Evolutionary conservation across 2,888 invertebrate species (phyloP).

Genomic region (Mantis religiosa): DNA sequence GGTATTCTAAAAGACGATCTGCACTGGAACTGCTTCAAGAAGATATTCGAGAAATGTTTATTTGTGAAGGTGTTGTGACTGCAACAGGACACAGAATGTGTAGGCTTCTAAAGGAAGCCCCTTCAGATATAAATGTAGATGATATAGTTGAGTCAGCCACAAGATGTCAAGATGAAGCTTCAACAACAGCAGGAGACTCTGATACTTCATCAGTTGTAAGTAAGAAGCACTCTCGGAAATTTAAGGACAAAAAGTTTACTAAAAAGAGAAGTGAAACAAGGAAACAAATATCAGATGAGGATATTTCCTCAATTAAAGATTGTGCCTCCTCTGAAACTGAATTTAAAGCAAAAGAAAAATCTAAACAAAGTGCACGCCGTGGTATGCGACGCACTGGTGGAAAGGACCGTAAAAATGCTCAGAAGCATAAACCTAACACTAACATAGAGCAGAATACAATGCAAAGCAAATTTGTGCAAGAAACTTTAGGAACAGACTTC

Average conservation of each 20-base stretch:
- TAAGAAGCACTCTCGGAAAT: neutral
- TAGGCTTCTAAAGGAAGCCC: constrained; percentile 53
- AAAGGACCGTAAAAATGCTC: neutral
- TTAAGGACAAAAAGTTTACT: neutral
- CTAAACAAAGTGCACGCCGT: neutral
- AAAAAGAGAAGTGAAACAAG: neutral
- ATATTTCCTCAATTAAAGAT: neutral
- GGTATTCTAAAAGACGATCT: constrained; percentile 40
- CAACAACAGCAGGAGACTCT: constrained; percentile 9
- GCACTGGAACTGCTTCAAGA: constrained; percentile 63
- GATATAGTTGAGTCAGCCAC: constrained; percentile 16
- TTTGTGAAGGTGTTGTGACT: constrained; percentile 58
- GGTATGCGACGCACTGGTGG: neutral
- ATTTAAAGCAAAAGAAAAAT: neutral
- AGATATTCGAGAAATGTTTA: constrained; percentile 67
- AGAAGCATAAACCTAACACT: neutral
- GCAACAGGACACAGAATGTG: constrained; percentile 64
- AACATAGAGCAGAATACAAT: neutral
- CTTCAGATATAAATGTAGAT: constrained; percentile 31
- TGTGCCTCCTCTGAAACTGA: neutral
- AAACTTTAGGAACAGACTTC: neutral
- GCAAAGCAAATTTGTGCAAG: neutral
- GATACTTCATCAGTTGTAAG: constrained; percentile 11
- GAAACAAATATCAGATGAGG: neutral
- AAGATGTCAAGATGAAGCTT: constrained; percentile 6